A percentile compares a stretch with the other conserved stretches of the same genome.
Conservation (phyloP, 2,797 vertebrate species). For the Sebastes steindachneri region DNA sequence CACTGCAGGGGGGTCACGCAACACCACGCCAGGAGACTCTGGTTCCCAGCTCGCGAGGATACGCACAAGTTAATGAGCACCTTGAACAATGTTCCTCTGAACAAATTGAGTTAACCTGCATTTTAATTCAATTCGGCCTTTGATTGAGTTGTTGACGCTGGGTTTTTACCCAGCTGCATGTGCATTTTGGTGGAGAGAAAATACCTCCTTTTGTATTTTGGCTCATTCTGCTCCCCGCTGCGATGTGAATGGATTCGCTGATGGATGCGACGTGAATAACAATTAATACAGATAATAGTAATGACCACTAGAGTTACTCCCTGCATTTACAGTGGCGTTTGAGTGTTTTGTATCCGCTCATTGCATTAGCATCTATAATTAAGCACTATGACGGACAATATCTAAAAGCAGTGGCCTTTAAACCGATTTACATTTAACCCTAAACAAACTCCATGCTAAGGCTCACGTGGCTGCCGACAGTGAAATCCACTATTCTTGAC, state of each 20-base stretch:
- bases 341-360: conserved; percentile 26
- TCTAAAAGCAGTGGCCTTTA: conserved; percentile 39
- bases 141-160: conserved; percentile 40
- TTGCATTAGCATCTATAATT: conserved; percentile 41
- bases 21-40: conserved; percentile 29
- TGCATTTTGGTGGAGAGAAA: conserved; percentile 3
- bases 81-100: conserved; percentile 56
- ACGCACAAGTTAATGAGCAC: conserved; percentile 54
- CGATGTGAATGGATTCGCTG: conserved; percentile 9
- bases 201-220: conserved; percentile 17
- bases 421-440: conserved; percentile 28
- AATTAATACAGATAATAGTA: conserved; percentile 31
- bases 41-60: conserved; percentile 5
- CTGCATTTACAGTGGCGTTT: conserved; percentile 10
- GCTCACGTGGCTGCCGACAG: conserved; percentile 25
- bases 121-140: conserved; percentile 62
- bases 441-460: conserved; percentile 6
- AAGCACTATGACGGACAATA: conserved; percentile 14
- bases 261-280: conserved; percentile 16
- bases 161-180: not conserved
- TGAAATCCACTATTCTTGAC: conserved; percentile 57
- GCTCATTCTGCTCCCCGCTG: conserved; percentile 14
- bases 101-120: conserved; percentile 63
- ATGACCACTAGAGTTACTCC: conserved; percentile 11
- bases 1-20: conserved; percentile 19